Percentiles rank a stretch among this genome's conserved stretches.
These are phyloP conservation scores for Struthio camelus DNA, from an alignment of 2,113 vertebrate species.

Conservation along the genomic window DNA sequence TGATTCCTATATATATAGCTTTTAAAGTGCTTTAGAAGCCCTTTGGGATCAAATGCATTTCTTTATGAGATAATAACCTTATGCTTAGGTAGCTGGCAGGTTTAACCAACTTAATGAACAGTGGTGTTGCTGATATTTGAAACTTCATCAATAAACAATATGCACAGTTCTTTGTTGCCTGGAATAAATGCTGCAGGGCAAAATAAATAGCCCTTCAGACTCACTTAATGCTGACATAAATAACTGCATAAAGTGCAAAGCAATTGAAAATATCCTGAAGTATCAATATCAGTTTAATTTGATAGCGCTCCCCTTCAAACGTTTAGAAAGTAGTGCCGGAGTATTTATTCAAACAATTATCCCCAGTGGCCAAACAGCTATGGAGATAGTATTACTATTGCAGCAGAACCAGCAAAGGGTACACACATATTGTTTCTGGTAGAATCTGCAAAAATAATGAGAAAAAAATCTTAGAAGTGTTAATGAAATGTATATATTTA, in stretches of 20 bases:
- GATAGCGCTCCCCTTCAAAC: not conserved
- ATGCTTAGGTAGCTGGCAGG: not conserved
- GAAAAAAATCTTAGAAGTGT: not conserved
- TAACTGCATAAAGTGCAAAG: not conserved
- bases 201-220: not conserved
- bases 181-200: not conserved
- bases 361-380: not conserved
- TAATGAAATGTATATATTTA: not conserved
- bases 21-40: not conserved
- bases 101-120: not conserved
- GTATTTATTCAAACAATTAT: not conserved
- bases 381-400: not conserved
- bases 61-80: not conserved
- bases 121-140: not conserved
- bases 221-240: not conserved
- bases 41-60: not conserved
- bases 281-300: not conserved
- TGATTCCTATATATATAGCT: not conserved
- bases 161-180: not conserved
- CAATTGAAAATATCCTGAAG: not conserved
- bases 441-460: not conserved
- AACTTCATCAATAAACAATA: not conserved
- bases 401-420: conserved; percentile 41
- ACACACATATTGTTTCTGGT: not conserved
- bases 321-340: not conserved